phyloP scores from a whole-genome alignment of 1,140 invertebrate species.

The Coenobita brevimanus region DNA sequence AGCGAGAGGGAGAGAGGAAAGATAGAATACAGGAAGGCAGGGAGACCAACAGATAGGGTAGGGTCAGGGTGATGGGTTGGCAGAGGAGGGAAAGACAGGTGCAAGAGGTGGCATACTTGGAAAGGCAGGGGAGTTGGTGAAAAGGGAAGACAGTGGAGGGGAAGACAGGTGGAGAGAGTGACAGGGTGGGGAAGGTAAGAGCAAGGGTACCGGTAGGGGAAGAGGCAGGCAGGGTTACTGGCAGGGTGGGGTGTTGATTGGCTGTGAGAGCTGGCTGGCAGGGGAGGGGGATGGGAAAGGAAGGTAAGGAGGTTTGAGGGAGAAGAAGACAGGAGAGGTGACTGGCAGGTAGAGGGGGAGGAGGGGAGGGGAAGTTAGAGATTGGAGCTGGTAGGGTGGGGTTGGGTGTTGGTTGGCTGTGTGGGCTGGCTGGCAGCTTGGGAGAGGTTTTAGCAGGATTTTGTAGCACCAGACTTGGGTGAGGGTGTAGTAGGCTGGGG shows the following conservation, averaged over 20 bases:
- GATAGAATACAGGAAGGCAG: neutral
- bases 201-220: neutral
- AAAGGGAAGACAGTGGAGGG: neutral
- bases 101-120: neutral
- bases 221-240: neutral
- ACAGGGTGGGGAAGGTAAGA: neutral
- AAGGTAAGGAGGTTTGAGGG: neutral
- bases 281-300: neutral
- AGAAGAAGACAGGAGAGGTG: neutral
- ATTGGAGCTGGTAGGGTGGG: neutral
- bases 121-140: neutral
- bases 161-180: neutral
- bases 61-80: no score
- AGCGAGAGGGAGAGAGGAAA: no score
- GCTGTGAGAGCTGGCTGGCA: neutral
- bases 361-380: neutral
- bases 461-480: no score
- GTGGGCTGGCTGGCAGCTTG: no score
- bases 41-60: no score
- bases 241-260: neutral
- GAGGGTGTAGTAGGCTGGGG: no score
- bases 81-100: neutral
- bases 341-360: no score
- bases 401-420: no score
- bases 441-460: no score